Conservation (phyloP, 2,113 vertebrate genomes). For the Prionailurus bengalensis region DNA sequence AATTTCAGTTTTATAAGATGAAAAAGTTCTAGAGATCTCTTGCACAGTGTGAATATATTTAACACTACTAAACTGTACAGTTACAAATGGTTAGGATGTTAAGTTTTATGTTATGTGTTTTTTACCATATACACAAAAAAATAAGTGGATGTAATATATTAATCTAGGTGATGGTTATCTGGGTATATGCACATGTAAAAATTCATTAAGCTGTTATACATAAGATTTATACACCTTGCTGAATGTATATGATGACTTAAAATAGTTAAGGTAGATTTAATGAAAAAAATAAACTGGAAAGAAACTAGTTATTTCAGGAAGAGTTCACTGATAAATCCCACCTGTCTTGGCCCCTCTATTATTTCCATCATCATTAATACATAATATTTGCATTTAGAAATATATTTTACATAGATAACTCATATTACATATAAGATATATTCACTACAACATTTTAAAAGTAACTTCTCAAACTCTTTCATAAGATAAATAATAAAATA, state of each 20-base stretch:
- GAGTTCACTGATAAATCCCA: slow-evolving; percentile 25
- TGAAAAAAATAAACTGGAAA: neutral
- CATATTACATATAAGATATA: slow-evolving; percentile 31
- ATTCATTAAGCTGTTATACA: neutral
- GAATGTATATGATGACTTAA: slow-evolving; percentile 20
- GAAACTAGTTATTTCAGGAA: neutral
- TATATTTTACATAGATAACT: neutral
- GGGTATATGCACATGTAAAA: neutral
- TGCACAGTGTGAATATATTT: slow-evolving; percentile 24
- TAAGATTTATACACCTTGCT: neutral
- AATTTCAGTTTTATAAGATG: slow-evolving; percentile 11
- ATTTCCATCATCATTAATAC: slow-evolving; percentile 10
- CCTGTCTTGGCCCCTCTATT: neutral
- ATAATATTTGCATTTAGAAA: neutral
- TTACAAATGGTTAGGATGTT: slow-evolving; percentile 25
- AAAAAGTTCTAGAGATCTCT: slow-evolving; percentile 24
- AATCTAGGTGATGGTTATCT: neutral
- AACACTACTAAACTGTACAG: neutral
- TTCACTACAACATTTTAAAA: slow-evolving; percentile 54
- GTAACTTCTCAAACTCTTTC: neutral
- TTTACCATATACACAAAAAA: neutral
- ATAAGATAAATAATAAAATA: neutral
- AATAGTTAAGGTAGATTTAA: slow-evolving; percentile 35
- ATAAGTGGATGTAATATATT: neutral
- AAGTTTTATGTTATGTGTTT: neutral